Conservation (phyloP, 2,797 vertebrate species). For the Echiichthys vipera region DNA sequence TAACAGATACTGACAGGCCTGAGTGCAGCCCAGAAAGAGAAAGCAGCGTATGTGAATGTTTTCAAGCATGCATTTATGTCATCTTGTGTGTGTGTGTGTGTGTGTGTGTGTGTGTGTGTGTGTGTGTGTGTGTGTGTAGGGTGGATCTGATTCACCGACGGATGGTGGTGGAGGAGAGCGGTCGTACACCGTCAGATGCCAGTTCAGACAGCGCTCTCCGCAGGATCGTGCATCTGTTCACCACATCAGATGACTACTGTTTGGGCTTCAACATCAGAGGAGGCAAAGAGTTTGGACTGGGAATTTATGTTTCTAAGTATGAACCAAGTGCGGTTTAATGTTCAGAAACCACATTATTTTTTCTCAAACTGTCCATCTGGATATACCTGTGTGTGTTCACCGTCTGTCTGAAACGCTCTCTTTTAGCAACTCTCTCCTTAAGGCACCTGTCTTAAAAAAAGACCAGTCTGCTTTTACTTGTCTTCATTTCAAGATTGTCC, state of each 20-base stretch:
- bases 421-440: no score
- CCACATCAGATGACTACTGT: conserved; percentile 96
- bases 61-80: conserved; percentile 11
- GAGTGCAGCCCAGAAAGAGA: conserved; percentile 15
- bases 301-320: conserved; percentile 98
- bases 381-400: no score
- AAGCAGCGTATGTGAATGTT: conserved; percentile 19
- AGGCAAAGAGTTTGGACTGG: conserved; percentile 96
- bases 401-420: no score
- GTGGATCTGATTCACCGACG: conserved; percentile 94
- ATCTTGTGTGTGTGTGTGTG: conserved; percentile 2
- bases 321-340: conserved; percentile 38
- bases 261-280: conserved; percentile 98
- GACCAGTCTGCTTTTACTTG: no score
- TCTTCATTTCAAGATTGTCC: no score
- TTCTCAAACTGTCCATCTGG: no score
- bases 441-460: no score
- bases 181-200: conserved; percentile 85
- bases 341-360: no score
- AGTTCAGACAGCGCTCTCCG: conserved; percentile 88
- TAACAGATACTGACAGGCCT: conserved; percentile 52
- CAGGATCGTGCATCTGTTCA: conserved; percentile 95
- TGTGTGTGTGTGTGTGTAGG: conserved; percentile 85
- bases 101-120: conserved; percentile 17
- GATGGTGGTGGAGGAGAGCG: conserved; percentile 92